Evolutionary conservation across 2,888 invertebrate genomes (phyloP).

Genomic region (Eupithecia pulchellata): DNA sequence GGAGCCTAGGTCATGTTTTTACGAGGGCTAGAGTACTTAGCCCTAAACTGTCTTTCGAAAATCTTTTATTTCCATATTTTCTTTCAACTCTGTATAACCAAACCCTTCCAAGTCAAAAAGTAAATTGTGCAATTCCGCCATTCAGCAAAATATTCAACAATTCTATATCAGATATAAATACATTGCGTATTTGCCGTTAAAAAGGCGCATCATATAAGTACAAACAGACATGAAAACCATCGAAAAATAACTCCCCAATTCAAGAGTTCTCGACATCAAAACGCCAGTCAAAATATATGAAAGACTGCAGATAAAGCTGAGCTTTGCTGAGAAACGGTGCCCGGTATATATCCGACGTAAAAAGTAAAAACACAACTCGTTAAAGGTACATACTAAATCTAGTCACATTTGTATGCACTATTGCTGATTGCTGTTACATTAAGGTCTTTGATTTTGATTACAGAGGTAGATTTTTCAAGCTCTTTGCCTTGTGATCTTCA

Average conservation of each 20-base stretch:
- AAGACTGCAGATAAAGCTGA: constrained; percentile 42
- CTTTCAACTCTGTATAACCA: not conserved
- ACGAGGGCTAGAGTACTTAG: too few species aligned
- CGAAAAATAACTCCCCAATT: constrained; percentile 38
- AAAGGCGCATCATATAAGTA: constrained; percentile 29
- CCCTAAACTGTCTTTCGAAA: not conserved
- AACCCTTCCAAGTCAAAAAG: not conserved
- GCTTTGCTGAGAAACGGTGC: constrained; percentile 12
- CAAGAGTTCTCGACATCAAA: constrained; percentile 47
- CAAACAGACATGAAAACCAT: constrained; percentile 29
- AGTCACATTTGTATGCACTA: not conserved
- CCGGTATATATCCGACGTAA: constrained; percentile 29
- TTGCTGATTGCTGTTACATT: not conserved
- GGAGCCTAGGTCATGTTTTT: too few species aligned
- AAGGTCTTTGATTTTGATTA: not conserved
- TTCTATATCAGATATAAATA: constrained; percentile 20
- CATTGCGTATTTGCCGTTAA: constrained; percentile 24
- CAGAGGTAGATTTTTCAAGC: not conserved
- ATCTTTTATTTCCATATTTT: not conserved
- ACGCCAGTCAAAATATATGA: constrained; percentile 43
- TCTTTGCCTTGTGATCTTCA: not conserved
- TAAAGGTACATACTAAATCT: not conserved
- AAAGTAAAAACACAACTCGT: not conserved
- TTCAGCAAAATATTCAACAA: not conserved
- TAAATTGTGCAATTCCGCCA: constrained; percentile 6